phyloP scores from a whole-genome alignment of 2,113 vertebrate genomes.

The Catagonus wagneri region DNA sequence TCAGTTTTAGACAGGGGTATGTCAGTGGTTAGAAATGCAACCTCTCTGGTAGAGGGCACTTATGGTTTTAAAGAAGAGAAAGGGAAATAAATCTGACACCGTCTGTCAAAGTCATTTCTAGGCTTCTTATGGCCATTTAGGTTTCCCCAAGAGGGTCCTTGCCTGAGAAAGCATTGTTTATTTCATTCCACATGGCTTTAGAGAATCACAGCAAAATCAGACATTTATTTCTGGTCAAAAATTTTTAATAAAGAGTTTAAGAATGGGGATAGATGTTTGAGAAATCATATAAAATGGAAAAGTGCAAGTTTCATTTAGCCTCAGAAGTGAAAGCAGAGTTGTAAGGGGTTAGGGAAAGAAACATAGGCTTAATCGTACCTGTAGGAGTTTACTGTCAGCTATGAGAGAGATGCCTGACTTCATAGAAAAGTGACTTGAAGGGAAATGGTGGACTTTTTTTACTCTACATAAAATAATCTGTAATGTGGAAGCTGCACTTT shows the following conservation, averaged over 20 bases:
- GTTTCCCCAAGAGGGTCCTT: neutral
- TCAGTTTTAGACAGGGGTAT: neutral
- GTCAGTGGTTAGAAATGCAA: neutral
- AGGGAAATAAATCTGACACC: neutral
- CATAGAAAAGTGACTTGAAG: neutral
- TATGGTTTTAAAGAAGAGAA: conserved; percentile 17
- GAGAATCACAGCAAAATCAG: neutral
- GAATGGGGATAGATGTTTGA: neutral
- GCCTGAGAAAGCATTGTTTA: neutral
- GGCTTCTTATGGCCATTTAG: neutral
- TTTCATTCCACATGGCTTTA: neutral
- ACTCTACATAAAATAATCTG: neutral
- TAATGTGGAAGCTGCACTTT: neutral
- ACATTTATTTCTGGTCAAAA: neutral
- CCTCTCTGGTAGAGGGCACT: neutral
- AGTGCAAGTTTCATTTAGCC: conserved; percentile 5
- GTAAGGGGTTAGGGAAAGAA: neutral
- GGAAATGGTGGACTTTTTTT: neutral
- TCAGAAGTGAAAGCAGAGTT: neutral
- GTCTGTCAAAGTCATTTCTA: neutral
- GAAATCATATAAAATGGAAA: conserved; percentile 15
- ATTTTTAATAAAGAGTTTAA: neutral
- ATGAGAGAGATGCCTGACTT: neutral
- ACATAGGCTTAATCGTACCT: neutral
- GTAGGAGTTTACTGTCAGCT: neutral